Percentiles rank a stretch among this genome's conserved stretches.
These are phyloP conservation scores for Apamea monoglypha DNA, from an alignment of 2,888 invertebrate species.

Conservation along the genomic window DNA sequence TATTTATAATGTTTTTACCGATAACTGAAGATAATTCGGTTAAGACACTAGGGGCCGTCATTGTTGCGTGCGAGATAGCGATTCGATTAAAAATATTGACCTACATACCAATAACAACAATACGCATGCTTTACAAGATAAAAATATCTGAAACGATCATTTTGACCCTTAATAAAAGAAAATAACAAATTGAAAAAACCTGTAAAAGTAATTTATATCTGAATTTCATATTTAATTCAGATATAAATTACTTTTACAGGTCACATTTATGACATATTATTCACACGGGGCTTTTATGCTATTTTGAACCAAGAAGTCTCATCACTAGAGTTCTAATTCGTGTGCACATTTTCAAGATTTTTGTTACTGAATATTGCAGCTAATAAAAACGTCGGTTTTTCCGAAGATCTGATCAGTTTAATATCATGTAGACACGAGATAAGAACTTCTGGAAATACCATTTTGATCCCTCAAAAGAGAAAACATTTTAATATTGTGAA, in stretches of 20 bases:
- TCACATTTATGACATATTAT: background rate
- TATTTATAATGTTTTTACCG: constrained; percentile 3
- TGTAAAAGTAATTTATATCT: too few species aligned
- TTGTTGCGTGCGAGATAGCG: constrained; percentile 45
- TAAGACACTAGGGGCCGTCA: constrained; percentile 16
- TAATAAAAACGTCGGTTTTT: too few species aligned
- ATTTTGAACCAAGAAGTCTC: background rate
- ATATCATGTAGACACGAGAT: too few species aligned
- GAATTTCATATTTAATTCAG: too few species aligned
- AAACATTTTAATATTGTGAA: background rate
- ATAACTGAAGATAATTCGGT: constrained; percentile 35
- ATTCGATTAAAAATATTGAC: constrained; percentile 59
- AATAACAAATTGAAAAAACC: background rate
- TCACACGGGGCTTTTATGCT: background rate
- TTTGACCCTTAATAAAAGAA: background rate
- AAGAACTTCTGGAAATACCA: too few species aligned
- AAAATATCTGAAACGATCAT: background rate
- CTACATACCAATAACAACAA: constrained; percentile 45
- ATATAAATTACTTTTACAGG: background rate
- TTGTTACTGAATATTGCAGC: too few species aligned
- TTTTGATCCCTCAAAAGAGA: too few species aligned
- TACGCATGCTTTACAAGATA: background rate
- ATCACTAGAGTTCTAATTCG: background rate
- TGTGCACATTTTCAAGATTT: background rate
- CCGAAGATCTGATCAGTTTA: too few species aligned